A percentile compares a stretch with the other conserved stretches of the same genome.
phyloP scores from a whole-genome alignment of 2,888 invertebrate species.

The Nematopogon swammerdamellus region DNA sequence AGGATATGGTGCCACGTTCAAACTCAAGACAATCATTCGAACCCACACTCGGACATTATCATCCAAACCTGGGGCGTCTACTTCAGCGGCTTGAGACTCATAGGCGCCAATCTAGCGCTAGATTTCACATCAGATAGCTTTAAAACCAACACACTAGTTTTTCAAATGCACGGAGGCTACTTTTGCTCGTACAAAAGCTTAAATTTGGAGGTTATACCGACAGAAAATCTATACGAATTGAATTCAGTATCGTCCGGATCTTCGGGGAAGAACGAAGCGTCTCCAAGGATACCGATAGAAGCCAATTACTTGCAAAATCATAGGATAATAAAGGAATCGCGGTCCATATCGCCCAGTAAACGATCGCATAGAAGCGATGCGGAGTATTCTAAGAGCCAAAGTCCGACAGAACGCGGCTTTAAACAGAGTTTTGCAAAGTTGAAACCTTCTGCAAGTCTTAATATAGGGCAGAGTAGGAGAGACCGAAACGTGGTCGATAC shows the following conservation, averaged over 20 bases:
- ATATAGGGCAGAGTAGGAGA: constrained; percentile 19
- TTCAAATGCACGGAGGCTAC: constrained; percentile 84
- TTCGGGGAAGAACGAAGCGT: constrained; percentile 27
- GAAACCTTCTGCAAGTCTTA: constrained; percentile 31
- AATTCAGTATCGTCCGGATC: constrained; percentile 41
- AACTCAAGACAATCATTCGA: constrained; percentile 17
- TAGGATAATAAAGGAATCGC: constrained; percentile 29
- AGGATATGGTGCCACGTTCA: constrained; percentile 45
- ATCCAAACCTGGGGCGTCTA: constrained; percentile 83
- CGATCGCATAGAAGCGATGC: constrained; percentile 27
- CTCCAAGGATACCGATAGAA: constrained; percentile 33
- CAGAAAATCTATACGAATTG: constrained; percentile 41
- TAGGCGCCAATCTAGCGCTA: constrained; percentile 67
- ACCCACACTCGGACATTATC: constrained; percentile 48
- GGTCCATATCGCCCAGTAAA: constrained; percentile 40
- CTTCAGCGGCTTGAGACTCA: constrained; percentile 77
- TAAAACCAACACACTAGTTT: constrained; percentile 72
- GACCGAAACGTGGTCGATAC: constrained; percentile 19
- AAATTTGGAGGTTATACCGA: constrained; percentile 44
- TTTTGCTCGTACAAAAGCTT: constrained; percentile 65
- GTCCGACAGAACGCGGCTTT: constrained; percentile 39
- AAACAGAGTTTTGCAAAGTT: constrained; percentile 35
- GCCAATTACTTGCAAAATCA: constrained; percentile 27
- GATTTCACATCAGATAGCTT: constrained; percentile 65
- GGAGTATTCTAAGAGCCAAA: constrained; percentile 48